phyloP scores from a whole-genome alignment of 64 coral and sea anemone genomes.

The Pocillopora verrucosa region DNA sequence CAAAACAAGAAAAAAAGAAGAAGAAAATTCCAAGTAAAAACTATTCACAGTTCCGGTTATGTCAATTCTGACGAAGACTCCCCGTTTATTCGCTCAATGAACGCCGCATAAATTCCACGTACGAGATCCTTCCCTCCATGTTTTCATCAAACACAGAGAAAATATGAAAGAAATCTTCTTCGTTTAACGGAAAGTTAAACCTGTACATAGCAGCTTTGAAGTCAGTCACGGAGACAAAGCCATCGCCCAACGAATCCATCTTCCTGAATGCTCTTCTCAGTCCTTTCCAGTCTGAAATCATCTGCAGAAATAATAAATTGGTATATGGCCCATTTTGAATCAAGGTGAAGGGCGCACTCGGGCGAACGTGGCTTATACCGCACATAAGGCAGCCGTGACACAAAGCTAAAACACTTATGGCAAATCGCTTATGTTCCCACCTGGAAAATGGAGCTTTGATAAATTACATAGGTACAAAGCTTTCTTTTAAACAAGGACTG shows the following conservation, averaged over 20 bases:
- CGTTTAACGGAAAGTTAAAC: constrained; percentile 65
- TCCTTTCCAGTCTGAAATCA: constrained; percentile 31
- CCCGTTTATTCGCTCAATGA: constrained; percentile 7
- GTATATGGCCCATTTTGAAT: not conserved
- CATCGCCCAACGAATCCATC: constrained; percentile 55
- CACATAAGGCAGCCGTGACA: too few species aligned
- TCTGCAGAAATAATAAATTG: not conserved
- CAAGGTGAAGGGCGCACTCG: not conserved
- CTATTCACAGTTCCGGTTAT: not conserved
- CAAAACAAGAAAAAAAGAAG: not conserved
- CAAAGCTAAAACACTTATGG: too few species aligned
- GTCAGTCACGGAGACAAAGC: constrained; percentile 69
- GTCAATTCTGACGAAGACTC: too few species aligned
- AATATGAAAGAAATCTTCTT: constrained; percentile 93
- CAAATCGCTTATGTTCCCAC: too few species aligned
- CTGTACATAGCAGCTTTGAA: constrained; percentile 52
- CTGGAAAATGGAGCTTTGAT: too few species aligned
- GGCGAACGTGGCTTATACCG: too few species aligned
- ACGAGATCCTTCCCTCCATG: constrained; percentile 78
- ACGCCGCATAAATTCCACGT: constrained; percentile 77
- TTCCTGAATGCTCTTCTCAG: constrained; percentile 57
- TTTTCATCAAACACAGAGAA: constrained; percentile 75
- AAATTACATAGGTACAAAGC: too few species aligned
- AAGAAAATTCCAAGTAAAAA: not conserved
- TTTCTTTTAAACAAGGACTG: too few species aligned